Conservation (phyloP, 2,888 invertebrate genomes). For the Acleris emargana region DNA sequence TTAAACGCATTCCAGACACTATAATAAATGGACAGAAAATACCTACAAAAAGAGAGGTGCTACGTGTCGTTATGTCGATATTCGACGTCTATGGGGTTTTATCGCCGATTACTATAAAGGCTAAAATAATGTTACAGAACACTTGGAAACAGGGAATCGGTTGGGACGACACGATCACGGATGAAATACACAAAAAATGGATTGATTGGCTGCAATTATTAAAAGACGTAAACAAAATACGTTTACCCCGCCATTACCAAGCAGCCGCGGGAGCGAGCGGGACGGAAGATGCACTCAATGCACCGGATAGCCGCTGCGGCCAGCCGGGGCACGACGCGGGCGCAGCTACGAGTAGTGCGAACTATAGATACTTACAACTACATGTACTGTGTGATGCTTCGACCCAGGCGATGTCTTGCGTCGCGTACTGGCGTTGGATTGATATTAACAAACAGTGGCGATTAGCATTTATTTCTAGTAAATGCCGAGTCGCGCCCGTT, state of each 20-base stretch:
- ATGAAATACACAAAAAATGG: constrained; percentile 5
- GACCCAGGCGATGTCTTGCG: not conserved
- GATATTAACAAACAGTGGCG: not conserved
- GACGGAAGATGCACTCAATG: not conserved
- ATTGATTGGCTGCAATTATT: not conserved
- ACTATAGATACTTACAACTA: constrained; percentile 10
- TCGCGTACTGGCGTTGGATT: constrained; percentile 1
- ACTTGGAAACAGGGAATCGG: constrained; percentile 32
- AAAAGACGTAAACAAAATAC: not conserved
- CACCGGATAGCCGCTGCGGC: not conserved
- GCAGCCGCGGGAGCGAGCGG: not conserved
- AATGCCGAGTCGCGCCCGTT: constrained; percentile 14
- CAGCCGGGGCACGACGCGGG: not conserved
- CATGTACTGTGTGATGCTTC: constrained; percentile 36
- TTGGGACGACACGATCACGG: too few species aligned
- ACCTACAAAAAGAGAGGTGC: constrained; percentile 37
- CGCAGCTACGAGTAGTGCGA: not conserved
- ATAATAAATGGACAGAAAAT: constrained; percentile 14
- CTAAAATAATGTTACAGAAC: constrained; percentile 36
- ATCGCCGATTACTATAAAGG: constrained; percentile 35
- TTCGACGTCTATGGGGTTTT: constrained; percentile 40
- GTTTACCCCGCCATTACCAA: not conserved
- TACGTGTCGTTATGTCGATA: constrained; percentile 33
- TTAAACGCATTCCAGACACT: constrained; percentile 12
- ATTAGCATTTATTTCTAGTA: constrained; percentile 9